Base-by-base conservation (phyloP, 2,888 invertebrate genomes). In the Ditylenchus weischeri region DNA sequence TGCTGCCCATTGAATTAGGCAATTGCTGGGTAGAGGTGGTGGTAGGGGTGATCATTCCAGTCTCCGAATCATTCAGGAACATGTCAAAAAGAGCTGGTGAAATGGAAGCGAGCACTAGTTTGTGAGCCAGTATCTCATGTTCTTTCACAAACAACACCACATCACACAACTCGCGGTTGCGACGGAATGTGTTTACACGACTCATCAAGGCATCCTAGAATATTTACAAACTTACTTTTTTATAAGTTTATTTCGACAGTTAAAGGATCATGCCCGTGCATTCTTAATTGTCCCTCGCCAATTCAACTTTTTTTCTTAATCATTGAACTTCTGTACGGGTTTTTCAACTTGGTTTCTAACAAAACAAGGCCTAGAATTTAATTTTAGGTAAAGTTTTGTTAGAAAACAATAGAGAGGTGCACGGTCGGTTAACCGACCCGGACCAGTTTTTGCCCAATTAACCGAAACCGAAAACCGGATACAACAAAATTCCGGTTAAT, bases 91-190 rank as follows among this genome's bases (percentile, higher is more conserved):
- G 73, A 15, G 79, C 74, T 18, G 78, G 78, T 0, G 79, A 79
- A 13, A 81, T 73, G 7, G 80, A 75, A 35, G 79, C 80, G 21
- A 80, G 64, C 7, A 80, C 79, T 13, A 78, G 76, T 62, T 79
- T 79, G 84, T 92, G 92, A 18, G 89, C 90, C 72, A 88, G 88
- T 62, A 90, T 87, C 84, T 91, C 91, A 49, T 87, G 86, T 77
- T 87, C 88, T 59, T 88, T 89, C 76, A 89, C 91, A 84, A 90
- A 89, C 79, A 92, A 87, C 80, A 90, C 88, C 77, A 90, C 90
- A 86, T 92, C 92, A 86, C 90, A 92, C 85, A 92, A 90, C 83
- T 91, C 90, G 68, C 89, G 88, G 84, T 90, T 90, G 85, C 83
- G 80, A 15, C 85, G 83, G 73, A 86, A 81, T 19, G 82, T 83